phyloP scores from a whole-genome alignment of 2,888 invertebrate species.

The Microctonus brassicae region DNA sequence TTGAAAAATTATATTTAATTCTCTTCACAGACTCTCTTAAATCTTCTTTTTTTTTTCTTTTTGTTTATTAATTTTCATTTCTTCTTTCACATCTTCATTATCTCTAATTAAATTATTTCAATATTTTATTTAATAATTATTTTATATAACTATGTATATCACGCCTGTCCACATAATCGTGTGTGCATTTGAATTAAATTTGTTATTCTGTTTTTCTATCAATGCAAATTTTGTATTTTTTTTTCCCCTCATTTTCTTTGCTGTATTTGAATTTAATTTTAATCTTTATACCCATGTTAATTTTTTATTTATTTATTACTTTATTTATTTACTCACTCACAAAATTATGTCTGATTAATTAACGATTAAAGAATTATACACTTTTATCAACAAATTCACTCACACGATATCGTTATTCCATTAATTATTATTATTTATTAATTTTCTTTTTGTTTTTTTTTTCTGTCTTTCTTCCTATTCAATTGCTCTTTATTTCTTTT shows the following conservation, averaged over 20 bases:
- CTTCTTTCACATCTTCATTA: conserved; percentile 45
- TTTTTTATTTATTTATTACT: no score
- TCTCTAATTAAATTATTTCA: conserved; percentile 67
- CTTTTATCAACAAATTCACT: conserved; percentile 1
- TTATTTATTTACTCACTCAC: neutral
- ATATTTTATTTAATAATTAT: conserved; percentile 56
- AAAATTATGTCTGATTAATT: conserved; percentile 1
- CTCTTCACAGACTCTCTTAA: conserved; percentile 6
- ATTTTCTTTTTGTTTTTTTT: neutral
- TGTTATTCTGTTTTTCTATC: conserved; percentile 50
- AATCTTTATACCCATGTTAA: no score
- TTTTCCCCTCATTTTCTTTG: conserved; percentile 39
- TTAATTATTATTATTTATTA: neutral
- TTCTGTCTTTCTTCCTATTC: neutral
- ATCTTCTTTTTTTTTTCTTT: conserved; percentile 13
- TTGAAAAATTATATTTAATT: conserved; percentile 32
- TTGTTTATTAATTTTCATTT: conserved; percentile 12
- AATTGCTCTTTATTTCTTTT: neutral
- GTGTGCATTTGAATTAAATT: conserved; percentile 2
- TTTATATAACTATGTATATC: conserved; percentile 59
- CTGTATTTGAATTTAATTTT: conserved; percentile 35
- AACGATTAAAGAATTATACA: neutral
- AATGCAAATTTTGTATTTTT: conserved; percentile 45
- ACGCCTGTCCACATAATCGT: conserved; percentile 58
- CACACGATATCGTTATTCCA: neutral